These are phyloP conservation scores for Drosophila helvetica DNA, from an alignment of 2,888 invertebrate species.

Conservation along the genomic window DNA sequence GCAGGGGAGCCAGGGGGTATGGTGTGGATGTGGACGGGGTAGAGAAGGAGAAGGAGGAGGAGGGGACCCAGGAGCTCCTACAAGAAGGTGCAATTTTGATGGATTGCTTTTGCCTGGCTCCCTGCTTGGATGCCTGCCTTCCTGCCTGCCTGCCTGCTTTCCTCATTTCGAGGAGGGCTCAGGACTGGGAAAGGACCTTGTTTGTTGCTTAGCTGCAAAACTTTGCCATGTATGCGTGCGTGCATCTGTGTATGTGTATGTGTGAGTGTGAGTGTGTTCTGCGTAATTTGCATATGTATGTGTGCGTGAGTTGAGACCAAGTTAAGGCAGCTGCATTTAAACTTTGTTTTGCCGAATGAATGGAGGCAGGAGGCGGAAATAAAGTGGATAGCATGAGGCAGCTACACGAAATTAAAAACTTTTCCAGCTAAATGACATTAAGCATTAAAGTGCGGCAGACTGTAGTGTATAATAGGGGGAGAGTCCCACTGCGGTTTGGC, in stretches of 20 bases:
- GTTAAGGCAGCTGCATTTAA: constrained; percentile 75
- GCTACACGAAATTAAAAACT: constrained; percentile 63
- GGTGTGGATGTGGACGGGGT: neutral
- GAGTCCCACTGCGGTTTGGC: neutral
- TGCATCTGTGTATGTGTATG: constrained; percentile 18
- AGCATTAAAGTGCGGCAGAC: constrained; percentile 38
- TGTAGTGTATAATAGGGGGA: neutral
- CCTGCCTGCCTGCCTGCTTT: constrained; percentile 31
- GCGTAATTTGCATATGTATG: constrained; percentile 39
- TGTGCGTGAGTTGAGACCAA: constrained; percentile 56
- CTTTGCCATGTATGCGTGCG: constrained; percentile 56
- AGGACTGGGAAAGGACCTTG: constrained; percentile 54
- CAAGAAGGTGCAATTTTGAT: constrained; percentile 83
- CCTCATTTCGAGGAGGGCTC: constrained; percentile 55
- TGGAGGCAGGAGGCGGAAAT: constrained; percentile 26
- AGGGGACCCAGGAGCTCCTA: constrained; percentile 44
- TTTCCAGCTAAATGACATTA: constrained; percentile 60
- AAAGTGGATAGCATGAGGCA: constrained; percentile 9
- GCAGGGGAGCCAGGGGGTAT: constrained; percentile 13
- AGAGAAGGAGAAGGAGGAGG: neutral
- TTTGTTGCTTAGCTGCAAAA: constrained; percentile 76
- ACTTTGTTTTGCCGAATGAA: constrained; percentile 55
- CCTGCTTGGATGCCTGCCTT: constrained; percentile 28
- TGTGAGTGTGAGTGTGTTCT: constrained; percentile 21
- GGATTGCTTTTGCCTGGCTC: constrained; percentile 76